Percentiles rank a stretch among this genome's conserved stretches.
These are phyloP conservation scores for Laticauda colubrina DNA, from an alignment of 2,113 vertebrate genomes.

Conservation along the genomic window DNA sequence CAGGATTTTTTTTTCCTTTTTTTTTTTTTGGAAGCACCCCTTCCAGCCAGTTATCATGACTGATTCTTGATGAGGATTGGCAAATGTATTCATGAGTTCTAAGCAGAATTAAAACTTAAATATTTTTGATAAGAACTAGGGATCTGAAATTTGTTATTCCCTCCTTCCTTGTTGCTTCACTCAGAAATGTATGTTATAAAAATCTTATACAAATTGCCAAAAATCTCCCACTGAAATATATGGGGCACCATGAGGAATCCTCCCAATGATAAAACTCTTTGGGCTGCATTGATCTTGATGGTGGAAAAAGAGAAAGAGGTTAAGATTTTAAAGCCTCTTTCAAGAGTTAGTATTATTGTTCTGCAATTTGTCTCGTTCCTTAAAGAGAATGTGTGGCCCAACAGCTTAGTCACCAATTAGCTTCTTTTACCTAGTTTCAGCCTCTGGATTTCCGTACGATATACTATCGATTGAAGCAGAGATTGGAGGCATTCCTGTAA, in stretches of 20 bases:
- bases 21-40: neutral
- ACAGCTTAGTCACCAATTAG: neutral
- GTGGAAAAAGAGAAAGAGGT: neutral
- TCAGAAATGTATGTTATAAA: neutral
- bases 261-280: neutral
- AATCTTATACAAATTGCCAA: neutral
- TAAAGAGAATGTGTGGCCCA: neutral
- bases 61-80: neutral
- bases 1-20: neutral
- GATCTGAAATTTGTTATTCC: neutral
- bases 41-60: neutral
- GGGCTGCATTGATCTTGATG: neutral
- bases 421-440: conserved; percentile 1
- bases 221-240: neutral
- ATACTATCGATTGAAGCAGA: conserved; percentile 34
- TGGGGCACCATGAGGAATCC: neutral
- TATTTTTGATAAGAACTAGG: neutral
- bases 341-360: neutral
- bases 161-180: neutral
- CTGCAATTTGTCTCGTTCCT: too few species aligned
- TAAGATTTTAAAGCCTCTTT: neutral
- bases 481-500: conserved; percentile 15
- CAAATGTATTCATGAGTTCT: neutral
- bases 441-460: conserved; percentile 34
- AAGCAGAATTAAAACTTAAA: neutral